A percentile compares a stretch with the other conserved stretches of the same genome.
These are phyloP conservation scores for Pipa parva DNA, from an alignment of 2,113 vertebrate species.

Conservation along the genomic window DNA sequence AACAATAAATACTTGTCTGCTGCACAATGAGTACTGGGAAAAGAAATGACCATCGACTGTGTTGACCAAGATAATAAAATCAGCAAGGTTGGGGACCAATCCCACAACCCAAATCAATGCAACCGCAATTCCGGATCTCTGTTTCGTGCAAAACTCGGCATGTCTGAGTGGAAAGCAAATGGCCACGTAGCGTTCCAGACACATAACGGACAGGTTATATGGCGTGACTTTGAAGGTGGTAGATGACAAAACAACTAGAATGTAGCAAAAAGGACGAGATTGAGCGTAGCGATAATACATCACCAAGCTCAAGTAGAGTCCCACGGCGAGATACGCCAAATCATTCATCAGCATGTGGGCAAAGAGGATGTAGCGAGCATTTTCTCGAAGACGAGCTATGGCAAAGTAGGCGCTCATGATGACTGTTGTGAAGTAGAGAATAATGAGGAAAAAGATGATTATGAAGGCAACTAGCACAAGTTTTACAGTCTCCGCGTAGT, in stretches of 20 bases:
- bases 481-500: not conserved
- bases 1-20: not conserved
- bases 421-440: constrained; percentile 55
- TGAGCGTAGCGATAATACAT: not conserved
- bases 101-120: constrained; percentile 6
- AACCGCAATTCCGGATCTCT: not conserved
- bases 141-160: not conserved
- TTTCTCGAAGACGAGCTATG: constrained; percentile 59
- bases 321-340: constrained; percentile 55
- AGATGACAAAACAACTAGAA: not conserved
- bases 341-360: constrained; percentile 67
- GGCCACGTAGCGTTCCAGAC: constrained; percentile 23
- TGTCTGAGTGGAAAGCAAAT: constrained; percentile 20
- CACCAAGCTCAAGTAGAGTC: constrained; percentile 51
- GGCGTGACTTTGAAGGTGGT: constrained; percentile 2
- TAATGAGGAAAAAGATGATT: constrained; percentile 55
- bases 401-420: constrained; percentile 62
- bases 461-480: constrained; percentile 23
- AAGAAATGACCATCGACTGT: not conserved
- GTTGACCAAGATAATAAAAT: constrained; percentile 3
- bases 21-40: not conserved
- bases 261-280: not conserved
- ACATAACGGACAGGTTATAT: constrained; percentile 21
- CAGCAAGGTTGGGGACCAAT: not conserved
- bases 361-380: constrained; percentile 63